Percentiles rank a stretch among this genome's conserved stretches.
phyloP scores from a whole-genome alignment of 2,797 vertebrate species.

The Tinamus major region DNA sequence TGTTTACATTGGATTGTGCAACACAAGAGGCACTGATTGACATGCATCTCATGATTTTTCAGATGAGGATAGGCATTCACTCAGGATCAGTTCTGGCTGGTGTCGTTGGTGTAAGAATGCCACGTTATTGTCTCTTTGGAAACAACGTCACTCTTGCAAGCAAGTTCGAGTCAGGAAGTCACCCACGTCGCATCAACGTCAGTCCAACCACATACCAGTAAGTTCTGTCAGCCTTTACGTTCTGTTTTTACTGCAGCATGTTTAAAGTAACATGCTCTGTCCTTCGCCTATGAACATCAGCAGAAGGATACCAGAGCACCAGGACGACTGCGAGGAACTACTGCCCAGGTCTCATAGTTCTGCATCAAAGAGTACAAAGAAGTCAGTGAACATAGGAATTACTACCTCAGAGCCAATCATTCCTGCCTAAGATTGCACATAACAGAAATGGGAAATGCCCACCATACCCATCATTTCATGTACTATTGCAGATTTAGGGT shows the following conservation, averaged over 20 bases:
- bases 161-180: constrained; percentile 98
- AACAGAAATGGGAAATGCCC: neutral
- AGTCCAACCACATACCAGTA: constrained; percentile 97
- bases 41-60: neutral
- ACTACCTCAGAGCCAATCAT: neutral
- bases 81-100: constrained; percentile 96
- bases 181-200: constrained; percentile 94
- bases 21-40: neutral
- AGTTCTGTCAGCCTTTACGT: constrained; percentile 71
- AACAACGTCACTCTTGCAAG: constrained; percentile 98
- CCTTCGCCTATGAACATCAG: neutral
- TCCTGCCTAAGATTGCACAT: neutral
- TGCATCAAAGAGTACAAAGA: neutral
- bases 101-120: constrained; percentile 97
- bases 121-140: constrained; percentile 96
- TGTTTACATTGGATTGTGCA: neutral
- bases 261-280: neutral
- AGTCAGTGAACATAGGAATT: neutral
- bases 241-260: neutral
- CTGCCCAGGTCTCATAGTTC: neutral
- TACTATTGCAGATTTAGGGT: neutral
- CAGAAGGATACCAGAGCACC: neutral
- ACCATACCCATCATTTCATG: fast-evolving
- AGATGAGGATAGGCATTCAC: constrained; percentile 98
- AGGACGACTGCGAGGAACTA: neutral